These are phyloP conservation scores for Aelia acuminata DNA, from an alignment of 2,888 invertebrate genomes.

Conservation along the genomic window DNA sequence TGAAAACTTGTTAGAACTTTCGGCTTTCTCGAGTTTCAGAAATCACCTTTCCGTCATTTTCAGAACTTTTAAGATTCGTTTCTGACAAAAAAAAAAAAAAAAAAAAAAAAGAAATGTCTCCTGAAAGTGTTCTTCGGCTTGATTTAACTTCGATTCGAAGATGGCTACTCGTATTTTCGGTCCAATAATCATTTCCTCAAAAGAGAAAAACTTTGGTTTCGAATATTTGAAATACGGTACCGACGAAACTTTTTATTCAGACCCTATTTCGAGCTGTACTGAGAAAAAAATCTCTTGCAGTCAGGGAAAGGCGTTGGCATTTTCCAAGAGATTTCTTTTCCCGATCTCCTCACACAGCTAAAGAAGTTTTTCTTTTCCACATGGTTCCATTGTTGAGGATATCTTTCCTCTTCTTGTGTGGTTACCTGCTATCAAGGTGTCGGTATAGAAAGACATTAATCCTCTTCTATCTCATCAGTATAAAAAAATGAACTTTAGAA, in stretches of 20 bases:
- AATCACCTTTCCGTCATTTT: slow-evolving; percentile 26
- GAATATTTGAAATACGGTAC: neutral
- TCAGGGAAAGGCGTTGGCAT: neutral
- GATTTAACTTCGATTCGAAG: slow-evolving; percentile 3
- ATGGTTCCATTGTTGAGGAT: neutral
- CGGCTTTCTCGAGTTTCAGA: neutral
- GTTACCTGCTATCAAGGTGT: neutral
- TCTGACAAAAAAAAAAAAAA: neutral
- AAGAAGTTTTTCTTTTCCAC: neutral
- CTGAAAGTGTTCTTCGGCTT: neutral
- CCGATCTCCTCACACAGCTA: neutral
- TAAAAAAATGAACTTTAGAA: too few relatives aligned
- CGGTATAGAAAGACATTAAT: neutral
- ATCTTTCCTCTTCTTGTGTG: neutral
- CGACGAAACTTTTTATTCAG: neutral
- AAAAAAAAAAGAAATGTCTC: neutral
- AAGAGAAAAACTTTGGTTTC: neutral
- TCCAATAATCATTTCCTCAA: neutral
- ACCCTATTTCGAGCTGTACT: neutral
- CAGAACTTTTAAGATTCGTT: neutral
- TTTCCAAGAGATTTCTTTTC: neutral
- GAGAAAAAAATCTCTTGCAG: neutral
- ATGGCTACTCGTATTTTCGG: neutral
- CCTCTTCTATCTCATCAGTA: too few relatives aligned
- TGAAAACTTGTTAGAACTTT: neutral